Evolutionary conservation across 2,113 vertebrate species (phyloP).

Genomic region (Melanerpes formicivorus): DNA sequence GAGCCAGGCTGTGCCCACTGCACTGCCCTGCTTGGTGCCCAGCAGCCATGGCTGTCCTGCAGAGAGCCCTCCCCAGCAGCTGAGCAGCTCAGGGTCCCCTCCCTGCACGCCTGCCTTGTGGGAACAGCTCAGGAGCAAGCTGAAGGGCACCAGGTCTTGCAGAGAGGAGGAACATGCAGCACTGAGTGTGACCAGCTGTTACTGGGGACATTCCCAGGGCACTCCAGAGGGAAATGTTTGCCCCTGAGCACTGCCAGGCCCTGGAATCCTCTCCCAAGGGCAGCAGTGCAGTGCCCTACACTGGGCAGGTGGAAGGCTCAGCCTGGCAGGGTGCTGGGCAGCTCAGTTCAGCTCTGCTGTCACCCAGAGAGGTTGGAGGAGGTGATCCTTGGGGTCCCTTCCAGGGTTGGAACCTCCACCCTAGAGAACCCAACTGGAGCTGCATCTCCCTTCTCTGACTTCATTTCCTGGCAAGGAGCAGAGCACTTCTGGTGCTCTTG

Average conservation of each 20-base stretch:
- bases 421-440: background rate
- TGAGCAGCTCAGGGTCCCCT: background rate
- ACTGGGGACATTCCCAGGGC: too few species aligned
- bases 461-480: background rate
- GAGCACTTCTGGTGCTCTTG: background rate
- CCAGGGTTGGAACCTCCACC: background rate
- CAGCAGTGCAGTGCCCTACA: too few species aligned
- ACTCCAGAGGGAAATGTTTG: too few species aligned
- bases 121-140: background rate
- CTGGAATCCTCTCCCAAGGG: too few species aligned
- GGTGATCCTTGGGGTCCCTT: too few species aligned
- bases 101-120: rapidly evolving
- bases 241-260: too few species aligned
- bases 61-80: background rate
- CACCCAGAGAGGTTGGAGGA: too few species aligned
- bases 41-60: rapidly evolving
- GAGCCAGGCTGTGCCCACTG: background rate
- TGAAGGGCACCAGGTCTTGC: background rate
- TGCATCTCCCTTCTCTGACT: background rate
- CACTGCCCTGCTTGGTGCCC: too few species aligned
- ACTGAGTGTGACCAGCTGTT: background rate
- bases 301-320: too few species aligned
- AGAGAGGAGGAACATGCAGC: background rate
- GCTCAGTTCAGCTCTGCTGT: too few species aligned
- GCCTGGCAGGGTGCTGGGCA: too few species aligned